Base-by-base conservation (phyloP, 2,888 invertebrate species). In the Hydroisotoma schaefferi region DNA sequence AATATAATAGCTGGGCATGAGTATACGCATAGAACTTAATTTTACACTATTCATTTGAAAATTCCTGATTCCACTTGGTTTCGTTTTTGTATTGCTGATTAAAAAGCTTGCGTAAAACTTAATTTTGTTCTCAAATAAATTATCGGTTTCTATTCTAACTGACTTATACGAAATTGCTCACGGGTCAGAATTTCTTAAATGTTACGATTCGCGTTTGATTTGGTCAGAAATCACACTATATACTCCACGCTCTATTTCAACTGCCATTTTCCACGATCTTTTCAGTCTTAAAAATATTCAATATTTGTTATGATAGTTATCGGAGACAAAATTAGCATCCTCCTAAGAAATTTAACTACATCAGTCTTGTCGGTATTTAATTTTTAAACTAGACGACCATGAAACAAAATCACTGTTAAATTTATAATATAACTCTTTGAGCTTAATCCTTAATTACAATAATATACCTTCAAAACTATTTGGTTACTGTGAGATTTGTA, bases 301-400 rank as follows among this genome's bases (percentile, higher is more conserved):
- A 53, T 48, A 28, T 49, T 49, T 25, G 22, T 37, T 48, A n/a
- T 61, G 57, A 61, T 57, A 56, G 56, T 57, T 58, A 57, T 61
- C 59, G 62, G 58, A 44, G 60, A 61, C 62, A 70, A 68, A 68
- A 69, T 69, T 69, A 67, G 67, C 64, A 60, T 67, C 63, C 65
- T 67, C 65, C 63, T 61, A 59, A n/a, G 59, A 52, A 37, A 61
- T 63, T 63, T 46, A 46, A 46, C 15, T 64, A 65, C 57, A 62
- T 71, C 71, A 71, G 71, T 71, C 71, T 71, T 71, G 66, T 71
- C 66, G 68, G 71, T 69, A 70, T 54, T 60, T 64, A 66, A 12
- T 27, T 59, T 48, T 61, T 63, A 67, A 63, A 66, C 55, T 64
- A 67, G 58, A 61, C 61, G 64, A 67, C 61, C 67, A 67, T 64